Base-by-base conservation (phyloP, 2,888 invertebrate genomes). In the Dolomedes plantarius region DNA sequence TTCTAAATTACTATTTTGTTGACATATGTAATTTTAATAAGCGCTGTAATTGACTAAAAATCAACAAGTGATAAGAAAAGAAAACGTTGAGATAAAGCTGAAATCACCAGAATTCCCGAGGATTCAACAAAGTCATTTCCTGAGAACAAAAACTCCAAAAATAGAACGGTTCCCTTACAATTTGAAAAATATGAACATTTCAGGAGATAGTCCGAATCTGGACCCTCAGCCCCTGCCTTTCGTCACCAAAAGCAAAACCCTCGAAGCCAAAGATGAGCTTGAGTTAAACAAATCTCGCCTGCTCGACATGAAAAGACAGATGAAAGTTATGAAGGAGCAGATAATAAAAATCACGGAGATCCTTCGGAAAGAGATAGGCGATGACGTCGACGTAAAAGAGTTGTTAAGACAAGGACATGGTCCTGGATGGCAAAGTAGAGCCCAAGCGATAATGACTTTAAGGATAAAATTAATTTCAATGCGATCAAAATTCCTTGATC, bases 401-500 rank as follows among this genome's bases (percentile, higher is more conserved):
- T 29, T 81, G 46, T 23, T 74, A 7, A 36, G 74, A n/a, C 19
- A 31, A 16, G 81, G 74, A 9, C 3, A 28, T 19, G 56, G 50
- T 7, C 23, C 50, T 5, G 81, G 81, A n/a, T 67, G 29, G 46
- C 68, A 67, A 27, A 9, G 9, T 9, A n/a, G 81, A 16, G 36
- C 67, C 1, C 74, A 69, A 39, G 68, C 56, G 56, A 62, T 81
- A 28, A 68, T 74, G 11, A 74, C 67, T 41, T 39, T 81, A 9
- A 50, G 68, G 68, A n/a, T 81, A 29, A 81, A 56, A 29, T 32
- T 81, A 6, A 32, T 56, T 0, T 68, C 74, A 19, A 28, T 81
- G 16, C 64, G 72, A 72, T 81, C 74, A 0, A 67, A 81, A 31
- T 81, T 81, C n/a, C 36, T 74, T 32, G 74, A 81, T 5, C 74